Evolutionary conservation across 2,888 invertebrate genomes (phyloP).

Genomic region (Mechanitis mazaeus): DNA sequence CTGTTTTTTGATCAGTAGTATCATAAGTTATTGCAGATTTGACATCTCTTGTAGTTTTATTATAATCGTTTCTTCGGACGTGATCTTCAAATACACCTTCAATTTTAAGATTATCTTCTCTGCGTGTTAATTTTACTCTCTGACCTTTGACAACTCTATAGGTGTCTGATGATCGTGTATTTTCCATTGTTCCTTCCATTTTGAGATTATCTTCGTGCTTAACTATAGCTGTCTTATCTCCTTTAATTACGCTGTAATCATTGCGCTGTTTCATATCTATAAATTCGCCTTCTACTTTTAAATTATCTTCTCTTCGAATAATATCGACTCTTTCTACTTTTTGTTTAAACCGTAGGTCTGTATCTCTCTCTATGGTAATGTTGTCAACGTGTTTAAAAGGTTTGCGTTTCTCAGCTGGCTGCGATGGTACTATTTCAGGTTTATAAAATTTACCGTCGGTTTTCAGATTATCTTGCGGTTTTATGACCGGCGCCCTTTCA

Average conservation of each 20-base stretch:
- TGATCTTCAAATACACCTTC: conserved; percentile 80
- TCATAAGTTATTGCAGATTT: conserved; percentile 74
- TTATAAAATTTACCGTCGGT: conserved; percentile 76
- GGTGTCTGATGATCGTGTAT: conserved; percentile 71
- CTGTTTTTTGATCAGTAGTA: conserved; percentile 69
- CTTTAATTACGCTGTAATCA: conserved; percentile 70
- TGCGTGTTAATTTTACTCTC: conserved; percentile 70
- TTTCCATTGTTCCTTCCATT: conserved; percentile 79
- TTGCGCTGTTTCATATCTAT: conserved; percentile 74
- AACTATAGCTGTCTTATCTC: conserved; percentile 71
- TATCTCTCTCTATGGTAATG: conserved; percentile 71
- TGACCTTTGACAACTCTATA: conserved; percentile 75
- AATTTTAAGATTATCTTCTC: conserved; percentile 78
- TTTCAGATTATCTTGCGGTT: conserved; percentile 80
- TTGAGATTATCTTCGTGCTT: conserved; percentile 80
- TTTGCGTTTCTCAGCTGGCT: conserved; percentile 75
- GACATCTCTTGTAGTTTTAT: conserved; percentile 72
- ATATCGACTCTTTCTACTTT: conserved; percentile 78
- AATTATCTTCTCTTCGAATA: conserved; percentile 78
- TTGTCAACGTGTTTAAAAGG: conserved; percentile 78
- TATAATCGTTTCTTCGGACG: conserved; percentile 76
- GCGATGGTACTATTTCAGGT: conserved; percentile 67
- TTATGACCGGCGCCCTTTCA: conserved; percentile 78
- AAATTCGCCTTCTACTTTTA: conserved; percentile 78
- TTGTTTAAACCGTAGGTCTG: conserved; percentile 50